Evolutionary conservation across 2,888 invertebrate genomes (phyloP).

Genomic region (Dolichopus griseipennis): DNA sequence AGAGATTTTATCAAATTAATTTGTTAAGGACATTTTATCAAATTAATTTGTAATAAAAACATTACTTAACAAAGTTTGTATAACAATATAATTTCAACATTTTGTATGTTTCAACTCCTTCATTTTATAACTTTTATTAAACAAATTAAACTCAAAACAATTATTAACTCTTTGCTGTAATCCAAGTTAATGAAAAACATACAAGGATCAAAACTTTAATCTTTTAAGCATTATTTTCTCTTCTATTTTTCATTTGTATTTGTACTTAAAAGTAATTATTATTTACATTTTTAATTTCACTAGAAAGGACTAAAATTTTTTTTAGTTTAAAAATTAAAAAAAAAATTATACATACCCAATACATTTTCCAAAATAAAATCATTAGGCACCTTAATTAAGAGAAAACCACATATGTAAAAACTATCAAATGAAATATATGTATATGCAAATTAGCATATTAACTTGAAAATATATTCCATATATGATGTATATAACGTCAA

Average conservation of each 20-base stretch:
- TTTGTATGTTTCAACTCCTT: too few relatives aligned
- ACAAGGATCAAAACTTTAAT: too few relatives aligned
- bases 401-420: neutral
- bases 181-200: neutral
- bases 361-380: neutral
- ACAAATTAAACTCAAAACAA: neutral
- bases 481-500: too few relatives aligned
- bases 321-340: neutral
- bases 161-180: neutral
- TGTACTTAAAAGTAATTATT: neutral
- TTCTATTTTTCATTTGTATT: neutral
- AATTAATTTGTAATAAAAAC: too few relatives aligned
- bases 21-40: too few relatives aligned
- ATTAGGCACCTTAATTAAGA: conserved; percentile 4
- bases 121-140: neutral
- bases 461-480: too few relatives aligned
- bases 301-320: neutral
- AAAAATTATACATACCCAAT: neutral
- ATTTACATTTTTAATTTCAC: neutral
- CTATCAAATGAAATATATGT: neutral
- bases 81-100: too few relatives aligned
- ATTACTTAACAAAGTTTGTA: too few relatives aligned
- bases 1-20: too few relatives aligned
- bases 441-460: neutral
- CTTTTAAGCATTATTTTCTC: neutral